Base-by-base conservation (phyloP, 1,140 invertebrate species). In the Drosophila truncata region DNA sequence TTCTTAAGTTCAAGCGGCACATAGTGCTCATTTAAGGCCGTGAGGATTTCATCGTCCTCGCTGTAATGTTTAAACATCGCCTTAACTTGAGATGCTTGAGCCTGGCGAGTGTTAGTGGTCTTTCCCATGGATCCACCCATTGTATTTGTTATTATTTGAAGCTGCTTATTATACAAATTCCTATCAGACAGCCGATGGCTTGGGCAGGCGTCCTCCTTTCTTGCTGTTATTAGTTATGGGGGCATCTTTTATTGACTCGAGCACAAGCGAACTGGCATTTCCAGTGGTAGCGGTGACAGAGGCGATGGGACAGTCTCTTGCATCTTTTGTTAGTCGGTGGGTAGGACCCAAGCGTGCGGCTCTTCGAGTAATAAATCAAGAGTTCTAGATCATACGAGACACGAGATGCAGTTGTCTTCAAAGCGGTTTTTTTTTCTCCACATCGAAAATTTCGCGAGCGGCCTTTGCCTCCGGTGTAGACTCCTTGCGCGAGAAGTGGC, bases 401-500 rank as follows among this genome's bases (percentile, higher is more conserved):
- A 46, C 90, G 86, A 57, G 82, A 80, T 66, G 58, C 55, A 64
- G 65, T 91, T 54, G 69, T 71, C 47, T 91, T 90, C 6, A 78
- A 47, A 20, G 67, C 44, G 18, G 75, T n/a, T n/a, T 37, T 14
- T 41, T 37, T 49, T 87, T 87, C 42, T 90, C 81, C 25, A 63
- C 66, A 7, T 80, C 78, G 2, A 66, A 27, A 44, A 81, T 87
- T 37, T 82, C 82, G 18, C 82, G 87, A 29, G 50, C 58, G 20
- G 65, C 69, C 59, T 85, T 91, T 0, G 75, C 41, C 71, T 93
- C 92, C 4, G 92, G 88, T 10, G 91, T 92, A 6, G 91, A 92
- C 57, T 93, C 92, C 60, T 93, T 93, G 37, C 91, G 91, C 7
- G 92, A 93, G 52, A 93, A 93, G 65, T 93, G 92, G 69, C 92